Percentiles rank a stretch among this genome's conserved stretches.
These are phyloP conservation scores for Psittacula derbiana DNA, from an alignment of 2,797 vertebrate species.

Conservation along the genomic window DNA sequence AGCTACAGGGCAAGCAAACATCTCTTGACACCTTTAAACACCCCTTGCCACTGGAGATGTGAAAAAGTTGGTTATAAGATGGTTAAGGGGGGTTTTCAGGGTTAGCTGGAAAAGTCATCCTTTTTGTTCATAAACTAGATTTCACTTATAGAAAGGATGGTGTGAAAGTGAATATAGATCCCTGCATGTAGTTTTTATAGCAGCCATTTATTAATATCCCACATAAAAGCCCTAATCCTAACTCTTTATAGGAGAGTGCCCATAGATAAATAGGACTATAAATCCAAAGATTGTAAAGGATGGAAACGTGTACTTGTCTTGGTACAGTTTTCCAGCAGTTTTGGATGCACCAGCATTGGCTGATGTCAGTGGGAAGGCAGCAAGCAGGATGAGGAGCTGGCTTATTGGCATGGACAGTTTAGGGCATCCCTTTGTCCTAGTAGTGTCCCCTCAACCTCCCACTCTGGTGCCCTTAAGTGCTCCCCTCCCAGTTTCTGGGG, in stretches of 20 bases:
- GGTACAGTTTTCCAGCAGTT: fast-evolving
- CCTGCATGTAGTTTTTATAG: background rate
- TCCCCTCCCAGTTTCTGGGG: background rate
- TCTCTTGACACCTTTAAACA: fast-evolving
- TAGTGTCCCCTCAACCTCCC: fast-evolving
- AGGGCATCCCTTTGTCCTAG: background rate
- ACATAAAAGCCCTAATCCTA: background rate
- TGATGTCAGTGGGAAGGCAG: background rate
- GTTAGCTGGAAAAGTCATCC: background rate
- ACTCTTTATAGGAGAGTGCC: background rate
- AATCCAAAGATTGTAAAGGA: background rate
- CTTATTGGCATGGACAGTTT: fast-evolving
- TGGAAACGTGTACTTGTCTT: fast-evolving
- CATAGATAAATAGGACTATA: background rate
- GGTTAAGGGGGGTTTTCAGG: background rate
- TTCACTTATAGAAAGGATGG: background rate
- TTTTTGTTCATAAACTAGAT: background rate
- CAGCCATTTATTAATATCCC: background rate
- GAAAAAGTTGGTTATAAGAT: fast-evolving
- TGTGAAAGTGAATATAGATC: background rate
- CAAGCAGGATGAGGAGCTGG: background rate
- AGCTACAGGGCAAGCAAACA: background rate
- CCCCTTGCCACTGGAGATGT: fast-evolving
- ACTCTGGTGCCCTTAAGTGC: fast-evolving
- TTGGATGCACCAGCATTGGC: background rate